These are phyloP conservation scores for Callospermophilus lateralis DNA, from an alignment of 2,113 vertebrate species.

Conservation along the genomic window DNA sequence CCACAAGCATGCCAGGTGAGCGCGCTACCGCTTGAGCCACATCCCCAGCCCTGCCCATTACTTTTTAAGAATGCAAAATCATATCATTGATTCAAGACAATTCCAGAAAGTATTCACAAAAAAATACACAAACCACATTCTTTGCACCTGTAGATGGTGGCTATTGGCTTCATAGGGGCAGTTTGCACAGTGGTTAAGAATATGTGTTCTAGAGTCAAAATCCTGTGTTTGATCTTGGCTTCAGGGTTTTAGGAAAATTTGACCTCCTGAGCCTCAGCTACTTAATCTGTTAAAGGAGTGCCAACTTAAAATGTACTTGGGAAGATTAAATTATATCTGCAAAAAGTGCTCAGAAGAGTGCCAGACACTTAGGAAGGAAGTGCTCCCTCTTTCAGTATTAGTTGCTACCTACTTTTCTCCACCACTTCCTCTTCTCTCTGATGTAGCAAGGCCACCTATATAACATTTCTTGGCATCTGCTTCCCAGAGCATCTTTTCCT, in stretches of 20 bases:
- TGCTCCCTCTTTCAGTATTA: background rate
- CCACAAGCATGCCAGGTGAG: no score
- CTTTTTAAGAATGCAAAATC: background rate
- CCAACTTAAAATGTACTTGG: background rate
- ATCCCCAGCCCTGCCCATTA: background rate
- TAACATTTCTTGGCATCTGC: conserved; percentile 69
- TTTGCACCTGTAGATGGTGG: background rate
- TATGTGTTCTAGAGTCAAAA: background rate
- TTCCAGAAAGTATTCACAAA: background rate
- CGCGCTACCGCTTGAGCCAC: no score
- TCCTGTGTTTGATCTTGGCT: background rate
- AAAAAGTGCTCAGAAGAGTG: background rate
- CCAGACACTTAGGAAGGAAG: background rate
- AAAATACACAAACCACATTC: conserved; percentile 8
- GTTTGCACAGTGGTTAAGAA: background rate
- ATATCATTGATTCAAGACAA: background rate
- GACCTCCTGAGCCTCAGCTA: background rate
- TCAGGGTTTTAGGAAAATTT: background rate
- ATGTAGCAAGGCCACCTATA: conserved; percentile 64
- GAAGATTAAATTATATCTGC: background rate
- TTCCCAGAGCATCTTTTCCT: conserved; percentile 65
- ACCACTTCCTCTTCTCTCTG: background rate
- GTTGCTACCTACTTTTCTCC: background rate
- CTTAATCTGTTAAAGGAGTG: background rate
- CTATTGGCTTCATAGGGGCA: background rate